Conservation (phyloP, 2,113 vertebrate genomes). For the Trematocara variabile region DNA sequence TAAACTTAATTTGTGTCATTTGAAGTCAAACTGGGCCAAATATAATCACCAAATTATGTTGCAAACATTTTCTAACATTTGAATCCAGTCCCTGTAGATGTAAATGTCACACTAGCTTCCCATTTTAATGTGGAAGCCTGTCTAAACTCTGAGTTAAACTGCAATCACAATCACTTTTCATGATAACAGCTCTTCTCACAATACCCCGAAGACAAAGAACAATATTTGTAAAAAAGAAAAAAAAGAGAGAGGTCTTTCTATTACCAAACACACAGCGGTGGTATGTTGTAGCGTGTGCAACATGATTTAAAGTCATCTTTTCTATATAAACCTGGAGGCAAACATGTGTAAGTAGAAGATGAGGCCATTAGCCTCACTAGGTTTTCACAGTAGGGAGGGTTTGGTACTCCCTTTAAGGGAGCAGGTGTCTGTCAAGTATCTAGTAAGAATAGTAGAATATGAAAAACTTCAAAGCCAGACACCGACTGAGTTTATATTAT, state of each 20-base stretch:
- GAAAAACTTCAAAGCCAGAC: constrained; percentile 44
- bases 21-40: background rate
- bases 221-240: background rate
- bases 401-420: constrained; percentile 15
- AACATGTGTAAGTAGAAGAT: background rate
- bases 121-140: background rate
- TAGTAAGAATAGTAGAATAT: constrained; percentile 22
- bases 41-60: background rate
- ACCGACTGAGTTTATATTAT: background rate
- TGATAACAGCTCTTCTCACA: background rate
- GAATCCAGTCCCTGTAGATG: background rate
- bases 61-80: background rate
- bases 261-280: background rate
- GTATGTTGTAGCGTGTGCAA: background rate
- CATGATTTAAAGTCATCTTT: background rate
- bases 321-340: constrained; percentile 5
- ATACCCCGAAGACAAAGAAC: background rate
- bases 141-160: background rate
- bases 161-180: background rate
- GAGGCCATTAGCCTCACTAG: constrained; percentile 19
- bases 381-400: constrained; percentile 16
- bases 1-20: background rate
- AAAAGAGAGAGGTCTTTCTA: background rate
- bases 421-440: constrained; percentile 31
- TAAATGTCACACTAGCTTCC: background rate